Evolutionary conservation across 1,140 invertebrate genomes (phyloP).

Genomic region (Cydia amplana): DNA sequence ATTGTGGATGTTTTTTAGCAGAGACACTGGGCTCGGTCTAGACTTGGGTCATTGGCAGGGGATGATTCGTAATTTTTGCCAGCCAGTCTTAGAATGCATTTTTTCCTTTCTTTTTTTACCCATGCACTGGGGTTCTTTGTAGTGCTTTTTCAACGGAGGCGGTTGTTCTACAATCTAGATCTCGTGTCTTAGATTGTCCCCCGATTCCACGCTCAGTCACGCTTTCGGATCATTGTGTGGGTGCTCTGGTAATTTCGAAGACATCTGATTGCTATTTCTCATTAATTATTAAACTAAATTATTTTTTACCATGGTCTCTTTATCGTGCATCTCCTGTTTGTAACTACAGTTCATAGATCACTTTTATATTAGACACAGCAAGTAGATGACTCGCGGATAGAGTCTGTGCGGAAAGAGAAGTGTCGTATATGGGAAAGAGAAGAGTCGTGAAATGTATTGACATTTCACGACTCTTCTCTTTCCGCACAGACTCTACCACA

Average conservation of each 20-base stretch:
- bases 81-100: constrained; percentile 58
- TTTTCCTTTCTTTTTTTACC: constrained; percentile 60
- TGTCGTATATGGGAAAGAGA: too few relatives aligned
- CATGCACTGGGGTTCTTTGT: constrained; percentile 69
- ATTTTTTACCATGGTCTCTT: constrained; percentile 52
- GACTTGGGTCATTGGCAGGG: constrained; percentile 69
- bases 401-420: too few relatives aligned
- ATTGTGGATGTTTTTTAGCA: constrained; percentile 46
- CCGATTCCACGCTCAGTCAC: constrained; percentile 69
- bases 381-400: too few relatives aligned
- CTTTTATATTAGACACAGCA: not conserved
- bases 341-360: not conserved
- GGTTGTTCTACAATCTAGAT: constrained; percentile 72
- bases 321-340: constrained; percentile 38
- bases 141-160: constrained; percentile 73
- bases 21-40: constrained; percentile 46
- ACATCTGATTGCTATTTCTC: constrained; percentile 62
- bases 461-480: too few relatives aligned
- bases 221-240: constrained; percentile 63
- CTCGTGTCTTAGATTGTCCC: constrained; percentile 69
- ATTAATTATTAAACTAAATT: constrained; percentile 65
- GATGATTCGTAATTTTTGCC: constrained; percentile 73
- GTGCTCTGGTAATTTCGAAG: constrained; percentile 65
- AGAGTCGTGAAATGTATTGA: too few relatives aligned
- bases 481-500: too few relatives aligned